Percentiles rank a stretch among this genome's conserved stretches.
phyloP scores from a whole-genome alignment of 2,113 vertebrate species.

The Salvelinus alpinus region DNA sequence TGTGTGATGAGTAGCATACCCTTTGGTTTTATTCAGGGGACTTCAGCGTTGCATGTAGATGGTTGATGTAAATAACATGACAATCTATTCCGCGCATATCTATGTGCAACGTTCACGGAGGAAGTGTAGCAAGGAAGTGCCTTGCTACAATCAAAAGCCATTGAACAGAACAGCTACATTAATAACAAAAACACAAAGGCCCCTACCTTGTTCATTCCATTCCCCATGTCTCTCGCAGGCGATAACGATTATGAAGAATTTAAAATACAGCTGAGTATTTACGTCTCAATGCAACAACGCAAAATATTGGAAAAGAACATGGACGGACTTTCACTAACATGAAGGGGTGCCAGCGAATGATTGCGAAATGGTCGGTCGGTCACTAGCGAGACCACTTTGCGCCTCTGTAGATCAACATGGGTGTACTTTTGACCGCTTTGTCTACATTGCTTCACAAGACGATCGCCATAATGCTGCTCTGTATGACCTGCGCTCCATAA shows the following conservation, averaged over 20 bases:
- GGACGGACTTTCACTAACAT: background rate
- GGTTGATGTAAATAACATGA: too few species aligned
- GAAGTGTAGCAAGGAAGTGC: background rate
- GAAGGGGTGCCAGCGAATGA: background rate
- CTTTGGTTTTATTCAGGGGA: too few species aligned
- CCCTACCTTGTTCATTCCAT: constrained; percentile 77
- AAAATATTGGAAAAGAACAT: background rate
- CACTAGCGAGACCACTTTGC: background rate
- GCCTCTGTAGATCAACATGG: background rate
- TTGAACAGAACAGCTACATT: background rate
- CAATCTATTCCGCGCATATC: too few species aligned
- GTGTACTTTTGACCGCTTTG: background rate
- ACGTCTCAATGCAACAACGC: background rate
- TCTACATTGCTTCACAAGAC: background rate
- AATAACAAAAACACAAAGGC: background rate
- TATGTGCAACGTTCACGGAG: too few species aligned
- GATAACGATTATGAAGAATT: background rate
- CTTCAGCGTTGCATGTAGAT: too few species aligned
- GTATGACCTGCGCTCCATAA: background rate
- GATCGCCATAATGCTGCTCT: background rate
- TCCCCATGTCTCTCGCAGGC: constrained; percentile 62
- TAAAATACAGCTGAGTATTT: too few species aligned
- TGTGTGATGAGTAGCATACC: too few species aligned
- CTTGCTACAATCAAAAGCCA: background rate
- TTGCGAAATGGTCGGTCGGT: background rate